Evolutionary conservation across 2,888 invertebrate genomes (phyloP).

Genomic region (Acanthococcus lagerstroemiae): DNA sequence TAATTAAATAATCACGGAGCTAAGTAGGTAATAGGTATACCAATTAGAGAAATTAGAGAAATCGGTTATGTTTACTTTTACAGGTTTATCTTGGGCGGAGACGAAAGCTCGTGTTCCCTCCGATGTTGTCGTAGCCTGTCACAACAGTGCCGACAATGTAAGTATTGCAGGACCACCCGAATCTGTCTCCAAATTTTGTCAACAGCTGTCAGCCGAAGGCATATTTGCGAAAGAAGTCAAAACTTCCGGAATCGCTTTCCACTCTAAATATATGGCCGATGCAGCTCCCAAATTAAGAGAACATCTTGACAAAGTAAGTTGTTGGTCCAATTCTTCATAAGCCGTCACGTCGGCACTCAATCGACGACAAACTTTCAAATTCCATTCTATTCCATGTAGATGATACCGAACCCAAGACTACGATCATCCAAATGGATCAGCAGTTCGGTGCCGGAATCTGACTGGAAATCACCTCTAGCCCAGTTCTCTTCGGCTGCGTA

Average conservation of each 20-base stretch:
- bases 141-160: slow-evolving; percentile 88
- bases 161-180: slow-evolving; percentile 81
- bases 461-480: slow-evolving; percentile 70
- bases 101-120: slow-evolving; percentile 61
- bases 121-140: slow-evolving; percentile 80
- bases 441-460: slow-evolving; percentile 76
- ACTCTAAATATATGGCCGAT: slow-evolving; percentile 79
- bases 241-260: slow-evolving; percentile 76
- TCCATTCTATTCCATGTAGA: slow-evolving; percentile 41
- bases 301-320: slow-evolving; percentile 53
- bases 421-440: slow-evolving; percentile 82
- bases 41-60: not conserved
- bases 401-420: slow-evolving; percentile 68
- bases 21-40: no score
- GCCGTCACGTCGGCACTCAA: not conserved
- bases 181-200: slow-evolving; percentile 58
- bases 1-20: no score
- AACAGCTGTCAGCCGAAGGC: slow-evolving; percentile 58
- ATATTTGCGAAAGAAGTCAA: slow-evolving; percentile 77
- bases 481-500: slow-evolving; percentile 81
- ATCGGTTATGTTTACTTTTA: slow-evolving; percentile 1
- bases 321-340: not conserved
- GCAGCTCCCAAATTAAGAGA: slow-evolving; percentile 71
- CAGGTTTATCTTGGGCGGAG: slow-evolving; percentile 69
- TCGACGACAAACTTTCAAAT: not conserved